phyloP scores from a whole-genome alignment of 2,797 vertebrate genomes.

The Macrochelys suwanniensis region DNA sequence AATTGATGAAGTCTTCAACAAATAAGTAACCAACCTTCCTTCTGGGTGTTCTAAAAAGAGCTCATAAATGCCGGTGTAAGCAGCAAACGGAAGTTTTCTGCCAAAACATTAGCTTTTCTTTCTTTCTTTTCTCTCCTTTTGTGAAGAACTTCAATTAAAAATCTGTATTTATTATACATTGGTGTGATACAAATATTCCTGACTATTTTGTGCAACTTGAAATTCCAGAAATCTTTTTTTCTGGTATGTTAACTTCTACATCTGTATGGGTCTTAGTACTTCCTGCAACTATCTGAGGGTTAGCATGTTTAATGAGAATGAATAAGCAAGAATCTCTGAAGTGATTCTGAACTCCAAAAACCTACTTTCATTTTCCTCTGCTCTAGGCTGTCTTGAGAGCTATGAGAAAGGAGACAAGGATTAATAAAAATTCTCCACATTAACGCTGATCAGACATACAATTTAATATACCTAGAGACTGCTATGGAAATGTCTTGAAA shows the following conservation, averaged over 20 bases:
- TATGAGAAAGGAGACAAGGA: constrained; percentile 71
- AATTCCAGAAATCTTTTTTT: constrained; percentile 29
- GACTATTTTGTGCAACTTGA: constrained; percentile 2
- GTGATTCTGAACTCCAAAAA: constrained; percentile 56
- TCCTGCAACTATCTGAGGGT: constrained; percentile 51
- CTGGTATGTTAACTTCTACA: constrained; percentile 48
- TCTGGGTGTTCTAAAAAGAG: constrained; percentile 6
- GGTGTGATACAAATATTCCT: constrained; percentile 13
- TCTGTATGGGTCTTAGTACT: constrained; percentile 46
- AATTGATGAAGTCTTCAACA: background rate
- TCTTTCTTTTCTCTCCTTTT: background rate
- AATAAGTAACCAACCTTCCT: background rate
- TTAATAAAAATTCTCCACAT: constrained; percentile 64
- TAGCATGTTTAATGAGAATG: constrained; percentile 33
- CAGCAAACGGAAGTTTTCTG: background rate
- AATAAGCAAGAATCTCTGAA: constrained; percentile 46
- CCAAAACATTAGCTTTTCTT: background rate
- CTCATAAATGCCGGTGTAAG: background rate
- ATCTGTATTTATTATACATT: constrained; percentile 25
- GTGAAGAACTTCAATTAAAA: constrained; percentile 34
- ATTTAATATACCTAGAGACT: background rate
- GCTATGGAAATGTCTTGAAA: background rate
- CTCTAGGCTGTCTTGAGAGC: constrained; percentile 70
- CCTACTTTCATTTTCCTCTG: constrained; percentile 76
- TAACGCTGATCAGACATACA: constrained; percentile 18